These are phyloP conservation scores for Dolichomitus sp. DNA, from an alignment of 2,888 invertebrate genomes.

Conservation along the genomic window DNA sequence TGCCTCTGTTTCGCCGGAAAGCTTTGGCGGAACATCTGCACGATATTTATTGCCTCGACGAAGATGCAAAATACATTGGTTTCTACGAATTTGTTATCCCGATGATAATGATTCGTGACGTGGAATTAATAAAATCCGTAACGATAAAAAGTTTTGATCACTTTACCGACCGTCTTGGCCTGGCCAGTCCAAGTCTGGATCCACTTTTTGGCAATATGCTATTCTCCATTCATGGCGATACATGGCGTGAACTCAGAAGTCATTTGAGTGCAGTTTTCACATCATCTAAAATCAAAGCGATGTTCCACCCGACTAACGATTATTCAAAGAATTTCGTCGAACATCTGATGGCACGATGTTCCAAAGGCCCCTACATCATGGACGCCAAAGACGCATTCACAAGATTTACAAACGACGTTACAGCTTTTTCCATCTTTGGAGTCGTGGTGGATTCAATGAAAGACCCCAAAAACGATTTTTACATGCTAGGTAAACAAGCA, in stretches of 20 bases:
- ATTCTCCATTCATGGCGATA: constrained; percentile 82
- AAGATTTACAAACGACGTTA: constrained; percentile 77
- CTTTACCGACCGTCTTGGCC: constrained; percentile 76
- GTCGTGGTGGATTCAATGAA: constrained; percentile 77
- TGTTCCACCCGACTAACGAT: constrained; percentile 86
- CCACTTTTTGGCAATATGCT: constrained; percentile 74
- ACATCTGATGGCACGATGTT: constrained; percentile 69
- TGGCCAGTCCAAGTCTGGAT: constrained; percentile 70
- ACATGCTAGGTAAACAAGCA: constrained; percentile 71
- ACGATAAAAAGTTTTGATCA: constrained; percentile 79
- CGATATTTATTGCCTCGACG: constrained; percentile 66
- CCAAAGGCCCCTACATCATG: constrained; percentile 60
- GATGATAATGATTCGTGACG: constrained; percentile 77
- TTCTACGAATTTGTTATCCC: constrained; percentile 77
- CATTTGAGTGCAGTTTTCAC: constrained; percentile 88
- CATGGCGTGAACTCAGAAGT: constrained; percentile 87
- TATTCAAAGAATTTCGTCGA: constrained; percentile 78
- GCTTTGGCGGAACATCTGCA: constrained; percentile 47
- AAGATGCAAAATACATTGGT: constrained; percentile 76
- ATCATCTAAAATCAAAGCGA: constrained; percentile 87
- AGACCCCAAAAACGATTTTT: constrained; percentile 79
- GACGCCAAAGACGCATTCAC: constrained; percentile 80
- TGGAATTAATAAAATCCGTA: constrained; percentile 79
- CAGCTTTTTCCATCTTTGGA: constrained; percentile 79
- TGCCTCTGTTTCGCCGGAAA: constrained; percentile 29